phyloP scores from a whole-genome alignment of 2,113 vertebrate species.

The Dasyornis broadbenti region DNA sequence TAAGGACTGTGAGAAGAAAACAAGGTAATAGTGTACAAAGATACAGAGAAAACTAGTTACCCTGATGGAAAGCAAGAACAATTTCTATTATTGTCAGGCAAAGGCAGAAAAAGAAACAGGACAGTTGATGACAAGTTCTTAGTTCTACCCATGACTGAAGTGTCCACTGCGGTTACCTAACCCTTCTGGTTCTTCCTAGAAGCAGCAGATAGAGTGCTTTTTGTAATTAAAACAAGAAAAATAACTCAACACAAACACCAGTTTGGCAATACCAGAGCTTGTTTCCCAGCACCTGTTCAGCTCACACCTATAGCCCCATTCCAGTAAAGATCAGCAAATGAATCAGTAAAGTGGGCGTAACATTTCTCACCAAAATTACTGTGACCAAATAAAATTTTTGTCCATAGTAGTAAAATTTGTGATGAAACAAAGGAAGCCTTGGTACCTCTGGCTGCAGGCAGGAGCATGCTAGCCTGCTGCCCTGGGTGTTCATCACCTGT shows the following conservation, averaged over 20 bases:
- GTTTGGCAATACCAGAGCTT: background rate
- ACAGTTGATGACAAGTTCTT: background rate
- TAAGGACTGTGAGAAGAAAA: background rate
- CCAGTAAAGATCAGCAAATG: background rate
- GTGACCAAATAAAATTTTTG: background rate
- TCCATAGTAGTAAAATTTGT: background rate
- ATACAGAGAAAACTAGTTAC: background rate
- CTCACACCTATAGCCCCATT: background rate
- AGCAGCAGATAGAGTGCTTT: background rate
- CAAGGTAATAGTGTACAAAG: background rate
- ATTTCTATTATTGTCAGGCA: background rate
- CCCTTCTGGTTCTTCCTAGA: background rate
- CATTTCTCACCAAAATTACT: background rate
- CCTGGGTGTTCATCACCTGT: accelerated
- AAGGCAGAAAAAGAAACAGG: background rate
- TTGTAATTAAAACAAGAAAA: background rate
- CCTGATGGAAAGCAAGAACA: background rate
- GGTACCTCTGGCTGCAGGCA: background rate
- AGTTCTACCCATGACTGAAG: background rate
- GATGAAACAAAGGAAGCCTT: background rate
- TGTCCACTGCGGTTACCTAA: background rate
- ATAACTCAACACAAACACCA: background rate
- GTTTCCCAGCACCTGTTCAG: background rate
- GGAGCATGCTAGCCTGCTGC: background rate
- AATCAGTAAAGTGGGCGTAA: background rate